Percentiles rank a stretch among this genome's conserved stretches.
Conservation (phyloP, 2,797 vertebrate species). For the Megalops cyprinoides region DNA sequence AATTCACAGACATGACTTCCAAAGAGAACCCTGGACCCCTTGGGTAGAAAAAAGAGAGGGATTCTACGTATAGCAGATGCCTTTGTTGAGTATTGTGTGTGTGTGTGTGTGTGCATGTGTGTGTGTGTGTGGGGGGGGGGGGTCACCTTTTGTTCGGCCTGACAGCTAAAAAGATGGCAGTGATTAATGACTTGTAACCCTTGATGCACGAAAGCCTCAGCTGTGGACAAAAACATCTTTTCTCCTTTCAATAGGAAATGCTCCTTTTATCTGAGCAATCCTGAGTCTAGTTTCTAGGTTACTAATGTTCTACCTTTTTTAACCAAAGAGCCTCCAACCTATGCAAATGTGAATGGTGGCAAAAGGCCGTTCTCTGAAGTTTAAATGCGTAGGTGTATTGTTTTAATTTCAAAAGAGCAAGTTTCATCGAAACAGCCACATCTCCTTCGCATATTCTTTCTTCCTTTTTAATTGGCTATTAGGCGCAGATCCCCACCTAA, state of each 20-base stretch:
- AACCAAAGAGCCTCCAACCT: constrained; percentile 45
- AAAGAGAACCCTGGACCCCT: constrained; percentile 36
- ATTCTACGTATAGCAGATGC: constrained; percentile 60
- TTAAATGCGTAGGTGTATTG: constrained; percentile 65
- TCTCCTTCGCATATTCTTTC: constrained; percentile 57
- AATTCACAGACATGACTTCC: not conserved
- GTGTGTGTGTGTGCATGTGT: no score
- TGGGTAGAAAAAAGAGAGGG: constrained; percentile 43
- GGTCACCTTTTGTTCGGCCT: constrained; percentile 81
- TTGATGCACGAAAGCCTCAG: constrained; percentile 69
- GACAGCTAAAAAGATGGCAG: constrained; percentile 85
- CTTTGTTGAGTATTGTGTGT: constrained; percentile 68
- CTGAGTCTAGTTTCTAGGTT: constrained; percentile 60
- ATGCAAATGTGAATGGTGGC: constrained; percentile 66
- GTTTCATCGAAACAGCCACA: constrained; percentile 38
- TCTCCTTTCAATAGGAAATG: constrained; percentile 59
- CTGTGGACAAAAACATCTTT: constrained; percentile 55
- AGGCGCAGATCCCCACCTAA: constrained; percentile 50
- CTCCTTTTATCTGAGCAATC: constrained; percentile 66
- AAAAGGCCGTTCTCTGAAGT: constrained; percentile 63
- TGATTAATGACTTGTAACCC: constrained; percentile 88
- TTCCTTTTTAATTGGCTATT: constrained; percentile 60
- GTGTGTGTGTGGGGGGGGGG: no score
- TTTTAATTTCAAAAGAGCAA: constrained; percentile 70
- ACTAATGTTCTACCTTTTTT: constrained; percentile 60